Evolutionary conservation across 2,888 invertebrate genomes (phyloP), one percentile per base, ranked within the genome.

Genomic region (Phymatocera aterrima): DNA sequence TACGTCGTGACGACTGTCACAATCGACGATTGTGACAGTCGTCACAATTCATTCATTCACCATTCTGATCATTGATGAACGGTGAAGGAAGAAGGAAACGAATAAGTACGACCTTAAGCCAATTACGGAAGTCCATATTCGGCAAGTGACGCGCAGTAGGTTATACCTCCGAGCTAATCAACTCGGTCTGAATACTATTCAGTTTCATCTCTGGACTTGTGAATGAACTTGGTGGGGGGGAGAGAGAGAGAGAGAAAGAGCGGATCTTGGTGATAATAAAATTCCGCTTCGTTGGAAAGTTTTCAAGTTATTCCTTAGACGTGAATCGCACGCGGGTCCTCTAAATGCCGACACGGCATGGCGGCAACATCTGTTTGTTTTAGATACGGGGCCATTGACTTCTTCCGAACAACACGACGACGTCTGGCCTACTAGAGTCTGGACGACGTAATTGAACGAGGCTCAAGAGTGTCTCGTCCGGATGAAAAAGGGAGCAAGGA

Each of bases 351-450:
- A 34, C 78, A 60, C 74, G 75, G 72, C 54, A 24, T 78, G 72
- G 43, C 78, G 60, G 77, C 78, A 77, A 85, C 84, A 86, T 87
- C 86, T 89, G 88, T 89, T 90, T 88, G 88, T 87, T 87, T 88
- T 87, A 89, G 88, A 89, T 89, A 88, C 85, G 83, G 84, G 89
- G 88, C 85, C 89, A 84, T 89, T 89, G 88, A 89, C 90, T 89
- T 83, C 81, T 60, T 54, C 74, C 43, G 31, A 51, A 72, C 72
- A 37, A 72, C 72, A 8, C 72, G 54, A 31, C 72, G 34, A 34
- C 4, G 40, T 40, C 40, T 4, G 40, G 4, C 8, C 8, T 18
- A 51, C 51, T 72, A 72, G 72, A 72, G 72, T 51, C 31, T 34
- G 48, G 72, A 51, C 72, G 72, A 31, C 12, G 72, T 72, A 72